Conservation (phyloP, 2,797 vertebrate species). For the Malurus leucopterus region DNA sequence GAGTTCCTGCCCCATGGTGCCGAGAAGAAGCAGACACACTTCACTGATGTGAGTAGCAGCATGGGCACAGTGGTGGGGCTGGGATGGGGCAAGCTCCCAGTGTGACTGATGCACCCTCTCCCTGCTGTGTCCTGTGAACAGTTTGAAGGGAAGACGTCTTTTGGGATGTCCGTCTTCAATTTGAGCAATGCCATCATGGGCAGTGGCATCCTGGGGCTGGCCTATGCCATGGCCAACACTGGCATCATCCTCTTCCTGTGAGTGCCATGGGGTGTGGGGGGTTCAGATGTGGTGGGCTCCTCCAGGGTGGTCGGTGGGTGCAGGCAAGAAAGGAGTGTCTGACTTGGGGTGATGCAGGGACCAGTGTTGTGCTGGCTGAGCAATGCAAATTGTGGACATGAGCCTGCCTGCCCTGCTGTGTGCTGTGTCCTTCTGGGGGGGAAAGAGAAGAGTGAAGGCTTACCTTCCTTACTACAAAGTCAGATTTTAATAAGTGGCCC, state of each 20-base stretch:
- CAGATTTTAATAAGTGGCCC: neutral
- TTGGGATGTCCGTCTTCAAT: conserved; percentile 98
- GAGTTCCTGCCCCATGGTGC: conserved; percentile 83
- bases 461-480: neutral
- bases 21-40: conserved; percentile 84
- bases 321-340: neutral
- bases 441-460: neutral
- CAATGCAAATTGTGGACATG: neutral
- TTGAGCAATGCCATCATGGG: conserved; percentile 98
- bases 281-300: rapidly evolving
- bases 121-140: conserved; percentile 16
- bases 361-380: neutral
- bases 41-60: conserved; percentile 86
- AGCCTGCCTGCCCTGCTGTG: neutral
- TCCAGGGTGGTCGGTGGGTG: rapidly evolving
- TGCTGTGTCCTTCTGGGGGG: neutral
- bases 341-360: neutral
- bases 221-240: conserved; percentile 97
- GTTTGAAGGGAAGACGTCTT: conserved; percentile 98
- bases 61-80: rapidly evolving
- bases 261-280: conserved; percentile 47
- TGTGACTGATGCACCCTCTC: neutral
- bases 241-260: conserved; percentile 93
- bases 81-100: neutral
- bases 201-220: conserved; percentile 94